These are phyloP conservation scores for Enteromius trimaculatus DNA, from an alignment of 2,797 vertebrate genomes.

Conservation along the genomic window DNA sequence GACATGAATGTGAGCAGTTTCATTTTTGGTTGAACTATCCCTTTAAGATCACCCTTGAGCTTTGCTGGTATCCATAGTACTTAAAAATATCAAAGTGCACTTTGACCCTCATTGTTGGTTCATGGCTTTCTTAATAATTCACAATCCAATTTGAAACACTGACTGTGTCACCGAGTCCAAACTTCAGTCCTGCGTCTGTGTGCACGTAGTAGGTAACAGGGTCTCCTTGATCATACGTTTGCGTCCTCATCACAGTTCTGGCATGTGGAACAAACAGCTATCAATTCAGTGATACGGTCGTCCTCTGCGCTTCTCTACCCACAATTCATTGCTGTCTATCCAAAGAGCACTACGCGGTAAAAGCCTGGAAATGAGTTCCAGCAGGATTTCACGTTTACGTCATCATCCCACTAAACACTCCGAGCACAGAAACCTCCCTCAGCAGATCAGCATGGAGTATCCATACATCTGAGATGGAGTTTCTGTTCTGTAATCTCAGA, in stretches of 20 bases:
- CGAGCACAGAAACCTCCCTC: conserved; percentile 8
- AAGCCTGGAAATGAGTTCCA: not conserved
- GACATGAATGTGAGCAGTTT: not conserved
- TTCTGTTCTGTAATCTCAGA: not conserved
- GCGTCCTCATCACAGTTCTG: not conserved
- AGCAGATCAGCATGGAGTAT: not conserved
- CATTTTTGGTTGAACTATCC: not conserved
- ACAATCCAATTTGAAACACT: not conserved
- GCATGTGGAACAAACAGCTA: not conserved
- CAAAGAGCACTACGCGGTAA: conserved; percentile 18
- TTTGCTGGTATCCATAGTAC: conserved; percentile 36
- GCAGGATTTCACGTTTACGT: not conserved
- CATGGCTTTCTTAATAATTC: not conserved
- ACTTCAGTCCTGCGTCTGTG: conserved; percentile 17
- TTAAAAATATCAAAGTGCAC: conserved; percentile 47
- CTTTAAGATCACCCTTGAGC: not conserved
- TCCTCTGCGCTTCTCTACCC: not conserved
- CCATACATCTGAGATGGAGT: not conserved
- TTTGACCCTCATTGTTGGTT: conserved; percentile 34
- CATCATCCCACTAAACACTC: not conserved
- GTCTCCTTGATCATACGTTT: not conserved
- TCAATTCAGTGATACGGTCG: not conserved
- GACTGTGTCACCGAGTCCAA: conserved; percentile 8
- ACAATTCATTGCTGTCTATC: conserved; percentile 3
- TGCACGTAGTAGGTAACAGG: not conserved